These are phyloP conservation scores for Montipora cactus DNA, from an alignment of 64 coral and sea anemone species.

Conservation along the genomic window DNA sequence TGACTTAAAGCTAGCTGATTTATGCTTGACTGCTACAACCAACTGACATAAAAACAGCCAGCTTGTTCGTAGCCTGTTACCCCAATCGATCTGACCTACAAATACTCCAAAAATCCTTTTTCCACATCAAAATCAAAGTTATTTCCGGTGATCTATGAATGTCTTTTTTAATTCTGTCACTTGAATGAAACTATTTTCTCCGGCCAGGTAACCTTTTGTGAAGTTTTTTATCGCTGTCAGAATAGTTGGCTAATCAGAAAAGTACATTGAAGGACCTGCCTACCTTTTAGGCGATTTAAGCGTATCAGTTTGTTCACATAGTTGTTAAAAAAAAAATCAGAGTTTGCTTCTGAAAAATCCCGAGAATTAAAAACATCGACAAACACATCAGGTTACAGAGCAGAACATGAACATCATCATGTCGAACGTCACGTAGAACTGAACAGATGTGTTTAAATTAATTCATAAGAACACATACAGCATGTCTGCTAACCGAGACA, in stretches of 20 bases:
- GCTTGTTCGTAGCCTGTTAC: background rate
- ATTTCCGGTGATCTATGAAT: background rate
- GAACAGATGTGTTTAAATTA: slow-evolving; percentile 6
- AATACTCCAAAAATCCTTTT: background rate
- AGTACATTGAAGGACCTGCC: background rate
- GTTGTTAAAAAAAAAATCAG: background rate
- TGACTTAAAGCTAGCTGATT: background rate
- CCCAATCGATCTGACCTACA: background rate
- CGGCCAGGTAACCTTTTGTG: slow-evolving; percentile 3
- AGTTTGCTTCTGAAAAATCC: background rate
- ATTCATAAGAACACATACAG: background rate
- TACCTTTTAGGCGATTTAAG: background rate
- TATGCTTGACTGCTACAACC: background rate
- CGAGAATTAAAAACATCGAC: background rate
- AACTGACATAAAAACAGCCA: background rate
- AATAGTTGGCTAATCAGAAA: background rate
- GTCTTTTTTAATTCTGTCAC: background rate
- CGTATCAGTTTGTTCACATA: slow-evolving; percentile 4
- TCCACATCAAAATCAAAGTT: background rate
- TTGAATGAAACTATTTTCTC: background rate
- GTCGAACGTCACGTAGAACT: background rate
- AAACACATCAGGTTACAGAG: background rate
- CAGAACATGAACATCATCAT: slow-evolving; percentile 2
- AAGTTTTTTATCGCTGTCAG: slow-evolving; percentile 7
- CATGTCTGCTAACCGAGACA: background rate